A percentile compares a stretch with the other conserved stretches of the same genome.
phyloP scores from a whole-genome alignment of 2,888 invertebrate species.

The Heteromyza rotundicornis region DNA sequence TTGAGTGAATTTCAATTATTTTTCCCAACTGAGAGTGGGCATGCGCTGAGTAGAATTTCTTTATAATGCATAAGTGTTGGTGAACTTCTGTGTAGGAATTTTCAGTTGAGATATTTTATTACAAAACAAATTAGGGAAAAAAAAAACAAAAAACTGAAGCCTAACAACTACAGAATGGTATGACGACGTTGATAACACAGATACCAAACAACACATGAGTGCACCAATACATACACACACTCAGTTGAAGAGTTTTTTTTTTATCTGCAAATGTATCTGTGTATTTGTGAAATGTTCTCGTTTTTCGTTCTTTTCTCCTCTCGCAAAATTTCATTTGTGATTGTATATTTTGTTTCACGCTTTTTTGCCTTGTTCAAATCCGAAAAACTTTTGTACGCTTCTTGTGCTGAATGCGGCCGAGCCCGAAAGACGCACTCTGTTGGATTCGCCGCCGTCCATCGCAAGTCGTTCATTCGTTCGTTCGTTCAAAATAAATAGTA shows the following conservation, averaged over 20 bases:
- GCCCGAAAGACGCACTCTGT: slow-evolving; percentile 18
- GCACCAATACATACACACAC: no score
- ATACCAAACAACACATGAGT: no score
- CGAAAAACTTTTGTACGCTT: slow-evolving; percentile 1
- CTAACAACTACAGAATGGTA: no score
- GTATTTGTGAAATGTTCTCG: no score
- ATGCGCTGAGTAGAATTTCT: no score
- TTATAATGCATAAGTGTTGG: background rate
- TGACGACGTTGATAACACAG: no score
- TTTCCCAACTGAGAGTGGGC: no score
- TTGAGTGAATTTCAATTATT: background rate
- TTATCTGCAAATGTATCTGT: no score
- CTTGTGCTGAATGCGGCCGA: background rate
- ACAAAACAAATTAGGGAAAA: slow-evolving; percentile 26
- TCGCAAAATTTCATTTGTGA: no score
- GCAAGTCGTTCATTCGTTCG: slow-evolving; percentile 17
- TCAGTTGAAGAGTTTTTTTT: no score
- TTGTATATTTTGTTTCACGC: no score
- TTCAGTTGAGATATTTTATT: slow-evolving; percentile 43
- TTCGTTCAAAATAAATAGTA: no score
- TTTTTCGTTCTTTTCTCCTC: background rate
- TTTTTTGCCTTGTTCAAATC: background rate
- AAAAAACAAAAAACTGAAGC: background rate
- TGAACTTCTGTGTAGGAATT: slow-evolving; percentile 6
- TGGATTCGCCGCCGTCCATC: slow-evolving; percentile 26